Evolutionary conservation across 2,797 vertebrate genomes (phyloP), one percentile per base, ranked within the genome.

Genomic region (Salmo trutta): DNA sequence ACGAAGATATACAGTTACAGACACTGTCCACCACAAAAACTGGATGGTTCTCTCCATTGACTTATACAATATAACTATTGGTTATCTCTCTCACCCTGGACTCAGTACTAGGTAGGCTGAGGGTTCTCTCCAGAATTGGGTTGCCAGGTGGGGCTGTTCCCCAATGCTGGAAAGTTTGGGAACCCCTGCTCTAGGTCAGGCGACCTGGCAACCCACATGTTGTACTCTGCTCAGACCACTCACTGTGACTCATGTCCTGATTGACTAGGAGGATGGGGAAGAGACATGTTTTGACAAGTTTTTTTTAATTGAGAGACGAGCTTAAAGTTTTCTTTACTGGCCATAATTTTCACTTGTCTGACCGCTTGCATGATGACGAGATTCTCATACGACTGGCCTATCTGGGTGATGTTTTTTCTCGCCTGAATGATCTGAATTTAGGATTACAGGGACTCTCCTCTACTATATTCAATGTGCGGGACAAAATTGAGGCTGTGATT

Each of bases 181-280:
- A 10, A 41, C 6, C 36, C 36, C 36, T 41, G 36, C 78, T 93
- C 89, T 82, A 41, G 64, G 86, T 88, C 15, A 94, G 76, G 19
- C 78, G 85, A 69, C 82, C 83, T 71, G 86, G 83, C 17, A 90
- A 90, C 77, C 65, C 77, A 0, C 83, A 82, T 76, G 33, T 76
- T 29, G 62, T 83, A 12, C 79, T 84, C 68, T 75, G 82, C 74
- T 83, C 77, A 3, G 77, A 90, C 77, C 36, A 69, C 74, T 90
- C 87, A 59, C 72, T 83, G 75, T 80, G 80, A 80, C 81, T 82
- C 83, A 86, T 81, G 72, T 81, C 75, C 79, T 59, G 82, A 79
- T 14, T 81, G 82, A 76, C 84, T 88, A 62, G 4, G 16, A 59
- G 59, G 16, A n/a, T 52, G 71, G 10, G 33, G 27, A 7, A 16